phyloP scores from a whole-genome alignment of 2,888 invertebrate species.

The Ectemnius continuus region DNA sequence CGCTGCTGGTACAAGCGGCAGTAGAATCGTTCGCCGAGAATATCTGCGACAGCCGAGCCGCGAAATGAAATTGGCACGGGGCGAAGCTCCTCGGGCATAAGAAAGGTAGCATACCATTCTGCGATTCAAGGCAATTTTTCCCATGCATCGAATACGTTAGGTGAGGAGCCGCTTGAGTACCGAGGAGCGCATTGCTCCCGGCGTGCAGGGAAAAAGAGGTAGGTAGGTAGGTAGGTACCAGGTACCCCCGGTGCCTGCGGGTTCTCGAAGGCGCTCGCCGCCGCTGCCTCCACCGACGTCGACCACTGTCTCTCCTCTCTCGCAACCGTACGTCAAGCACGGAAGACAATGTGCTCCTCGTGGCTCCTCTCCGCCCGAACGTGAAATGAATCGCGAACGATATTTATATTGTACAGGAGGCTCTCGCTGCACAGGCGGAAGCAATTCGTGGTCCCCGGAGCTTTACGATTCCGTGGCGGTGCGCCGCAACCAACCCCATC shows the following conservation, averaged over 20 bases:
- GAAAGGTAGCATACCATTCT: background rate
- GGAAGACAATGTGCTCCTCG: conserved; percentile 26
- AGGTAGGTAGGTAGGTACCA: background rate
- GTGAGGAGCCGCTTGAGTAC: background rate
- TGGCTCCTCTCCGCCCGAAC: conserved; percentile 17
- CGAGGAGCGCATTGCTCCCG: background rate
- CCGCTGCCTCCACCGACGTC: too few species aligned
- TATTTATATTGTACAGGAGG: conserved; percentile 35
- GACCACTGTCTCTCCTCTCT: background rate
- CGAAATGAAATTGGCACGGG: background rate
- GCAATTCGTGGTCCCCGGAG: conserved; percentile 40
- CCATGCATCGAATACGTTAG: conserved; percentile 5
- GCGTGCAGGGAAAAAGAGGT: background rate
- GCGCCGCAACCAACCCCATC: conserved; percentile 6
- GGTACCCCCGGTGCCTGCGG: background rate
- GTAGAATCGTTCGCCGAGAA: too few species aligned
- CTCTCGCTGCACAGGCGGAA: conserved; percentile 23
- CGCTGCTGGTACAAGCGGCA: too few species aligned
- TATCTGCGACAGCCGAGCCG: background rate
- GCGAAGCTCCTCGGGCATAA: background rate
- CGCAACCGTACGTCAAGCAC: conserved; percentile 11
- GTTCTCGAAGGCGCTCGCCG: too few species aligned
- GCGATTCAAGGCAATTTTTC: conserved; percentile 5
- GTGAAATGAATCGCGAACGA: conserved; percentile 44
- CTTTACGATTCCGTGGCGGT: conserved; percentile 45